phyloP scores from a whole-genome alignment of 2,113 vertebrate genomes.

The Circaetus cinerascens region DNA sequence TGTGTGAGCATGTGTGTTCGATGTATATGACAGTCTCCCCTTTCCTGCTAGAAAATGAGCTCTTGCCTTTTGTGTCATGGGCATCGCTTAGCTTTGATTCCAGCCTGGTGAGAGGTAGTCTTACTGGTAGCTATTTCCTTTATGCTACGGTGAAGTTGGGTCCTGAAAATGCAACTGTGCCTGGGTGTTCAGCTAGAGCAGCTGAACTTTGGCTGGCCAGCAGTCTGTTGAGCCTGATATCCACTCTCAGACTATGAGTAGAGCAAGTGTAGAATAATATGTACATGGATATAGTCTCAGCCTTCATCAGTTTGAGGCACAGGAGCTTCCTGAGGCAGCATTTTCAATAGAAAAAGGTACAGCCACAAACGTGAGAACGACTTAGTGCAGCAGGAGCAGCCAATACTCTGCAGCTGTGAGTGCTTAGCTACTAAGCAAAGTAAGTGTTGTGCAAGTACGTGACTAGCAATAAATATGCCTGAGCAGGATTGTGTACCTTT shows the following conservation, averaged over 20 bases:
- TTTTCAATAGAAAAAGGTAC: background rate
- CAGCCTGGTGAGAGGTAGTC: rapidly evolving
- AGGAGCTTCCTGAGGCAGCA: background rate
- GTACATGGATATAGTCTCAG: background rate
- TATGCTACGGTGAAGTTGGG: background rate
- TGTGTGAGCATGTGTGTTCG: background rate
- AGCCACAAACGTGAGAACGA: background rate
- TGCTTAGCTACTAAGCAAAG: background rate
- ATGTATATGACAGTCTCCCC: too few species aligned
- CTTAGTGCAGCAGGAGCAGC: background rate
- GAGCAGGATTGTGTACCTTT: background rate
- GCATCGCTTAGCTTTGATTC: background rate
- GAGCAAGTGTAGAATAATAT: background rate
- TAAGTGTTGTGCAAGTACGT: background rate
- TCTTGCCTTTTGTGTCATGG: background rate
- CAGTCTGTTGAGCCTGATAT: background rate
- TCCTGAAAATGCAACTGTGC: background rate
- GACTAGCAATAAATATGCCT: background rate
- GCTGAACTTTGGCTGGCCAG: background rate
- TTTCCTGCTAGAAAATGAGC: background rate
- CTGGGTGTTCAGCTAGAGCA: background rate
- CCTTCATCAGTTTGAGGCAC: background rate
- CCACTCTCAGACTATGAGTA: rapidly evolving
- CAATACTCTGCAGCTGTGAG: background rate
- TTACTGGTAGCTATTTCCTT: background rate